Evolutionary conservation across 1,140 invertebrate genomes (phyloP), one percentile per base, ranked within the genome.

Genomic region (Caenorhabditis briggsae): DNA sequence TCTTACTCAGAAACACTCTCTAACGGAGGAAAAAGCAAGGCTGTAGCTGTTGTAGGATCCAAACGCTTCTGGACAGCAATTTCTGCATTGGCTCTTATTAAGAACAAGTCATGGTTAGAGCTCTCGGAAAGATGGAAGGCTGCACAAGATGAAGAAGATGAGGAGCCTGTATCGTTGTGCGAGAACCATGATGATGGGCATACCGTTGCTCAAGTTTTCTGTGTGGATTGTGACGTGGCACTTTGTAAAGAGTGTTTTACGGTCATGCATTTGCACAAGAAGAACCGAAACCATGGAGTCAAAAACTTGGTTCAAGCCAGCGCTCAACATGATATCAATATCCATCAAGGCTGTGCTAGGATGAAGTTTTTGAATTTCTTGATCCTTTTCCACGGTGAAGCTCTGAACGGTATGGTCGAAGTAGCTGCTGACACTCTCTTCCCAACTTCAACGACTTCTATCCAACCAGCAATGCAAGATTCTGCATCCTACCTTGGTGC

Each of bases 121-220:
- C 92, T 96, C 1, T 95, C 95, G 2, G 95, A 95, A 7, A 94
- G 94, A 61, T 95, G 95, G 90, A 95, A 95, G 94, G 94, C 94
- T 82, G 91, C 93, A 65, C 94, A 94, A 48, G 70, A 59, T 20
- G n/a, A 83, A 53, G 55, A 64, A 20, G 59, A 82, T 58, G 48
- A 90, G 46, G 89, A 90, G 25, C 90, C 89, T 6, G 90, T 90
- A 12, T 84, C 95, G 8, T 95, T 95, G 48, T 99, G 97, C 93
- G 95, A 94, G 78, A 99, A 99, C 93, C 97, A 99, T 92, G 97
- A 99, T 92, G 97, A 99, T 92, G 96, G 96, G 2, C 95, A 96
- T 91, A 99, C 97, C 0, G 94, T 95, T 2, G 97, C 97, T 1
- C 96, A 98, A 59, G 96, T 99, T 65, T 95, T 94, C 85, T 99